These are phyloP conservation scores for Macroteleia sp. DNA, from an alignment of 2,888 invertebrate species.

Conservation along the genomic window DNA sequence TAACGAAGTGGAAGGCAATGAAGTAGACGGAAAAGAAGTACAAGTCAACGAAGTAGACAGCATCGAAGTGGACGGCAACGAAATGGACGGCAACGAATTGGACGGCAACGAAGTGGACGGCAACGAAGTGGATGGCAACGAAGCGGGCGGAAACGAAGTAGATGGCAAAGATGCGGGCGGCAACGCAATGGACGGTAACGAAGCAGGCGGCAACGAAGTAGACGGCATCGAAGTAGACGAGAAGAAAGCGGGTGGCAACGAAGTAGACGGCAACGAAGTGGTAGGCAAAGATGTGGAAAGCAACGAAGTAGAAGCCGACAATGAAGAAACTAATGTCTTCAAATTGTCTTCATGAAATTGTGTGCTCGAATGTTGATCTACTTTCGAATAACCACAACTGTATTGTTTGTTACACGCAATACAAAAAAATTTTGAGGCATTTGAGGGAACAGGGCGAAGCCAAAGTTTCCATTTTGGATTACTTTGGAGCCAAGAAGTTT, in stretches of 20 bases:
- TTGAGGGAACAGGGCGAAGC: neutral
- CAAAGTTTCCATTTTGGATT: neutral
- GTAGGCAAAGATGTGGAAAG: neutral
- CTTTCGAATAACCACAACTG: neutral
- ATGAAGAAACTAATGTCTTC: neutral
- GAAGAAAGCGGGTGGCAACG: neutral
- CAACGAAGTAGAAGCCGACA: neutral
- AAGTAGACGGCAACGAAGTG: neutral
- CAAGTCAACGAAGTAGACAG: too few species aligned
- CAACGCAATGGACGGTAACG: neutral
- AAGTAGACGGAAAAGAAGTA: too few species aligned
- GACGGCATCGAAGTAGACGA: neutral
- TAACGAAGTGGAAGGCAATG: neutral
- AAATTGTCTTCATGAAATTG: neutral
- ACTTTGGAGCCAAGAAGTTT: neutral
- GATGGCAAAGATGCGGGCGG: neutral
- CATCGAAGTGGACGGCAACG: too few species aligned
- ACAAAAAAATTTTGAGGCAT: slow-evolving; percentile 3
- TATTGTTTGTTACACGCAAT: neutral
- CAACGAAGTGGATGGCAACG: neutral
- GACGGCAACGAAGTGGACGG: neutral
- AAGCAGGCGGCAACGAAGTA: neutral
- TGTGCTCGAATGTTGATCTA: neutral
- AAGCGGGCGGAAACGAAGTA: neutral
- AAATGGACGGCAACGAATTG: neutral